Evolutionary conservation across 2,113 vertebrate species (phyloP), one percentile per base, ranked within the genome.

Genomic region (Lepidothrix coronata): DNA sequence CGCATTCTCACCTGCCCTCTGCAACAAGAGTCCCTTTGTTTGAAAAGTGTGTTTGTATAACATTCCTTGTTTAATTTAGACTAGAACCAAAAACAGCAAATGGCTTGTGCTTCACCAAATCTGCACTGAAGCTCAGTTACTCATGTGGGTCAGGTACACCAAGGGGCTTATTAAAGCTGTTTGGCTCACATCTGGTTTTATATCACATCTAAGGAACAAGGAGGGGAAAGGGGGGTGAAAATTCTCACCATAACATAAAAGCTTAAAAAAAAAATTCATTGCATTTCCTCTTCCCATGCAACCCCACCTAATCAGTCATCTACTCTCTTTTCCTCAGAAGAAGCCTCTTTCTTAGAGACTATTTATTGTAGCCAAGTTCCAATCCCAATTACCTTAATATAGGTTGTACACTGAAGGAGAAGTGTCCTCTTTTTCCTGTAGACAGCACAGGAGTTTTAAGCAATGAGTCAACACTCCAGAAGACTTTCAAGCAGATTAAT

Each of bases 1-100:
- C 27, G 2, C 49, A 33, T 83, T 96, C 88, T 96, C 94, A 97
- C 96, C 95, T 96, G 95, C 62, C 93, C 51, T 61, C 66, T 70
- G 58, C 67, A 95, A 97, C 84, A 94, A 96, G 73, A 89, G 73
- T 33, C 41, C 81, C 94, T 97, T 95, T 97, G 94, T 96, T 80
- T 85, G 54, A 96, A 91, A 62, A 51, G 62, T 15, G 27, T 75
- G 70, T 80, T 96, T 97, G 80, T 48, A 44, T 80, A 93, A 76
- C 66, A 49, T 75, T 96, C 66, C 28, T 80, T 89, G 48, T 83
- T 92, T 66, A 92, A 89, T 72, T 96, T 82, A 87, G 91, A 65
- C 77, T 88, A 48, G 48, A 91, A 67, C 30, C 62, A 85, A 91
- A 93, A 91, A 75, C 19, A 91, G 76, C 52, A 92, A 86, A 46